These are phyloP conservation scores for Eunapius fragilis DNA, from an alignment of 37 sponge, comb jelly and placozoan genomes.

Conservation along the genomic window DNA sequence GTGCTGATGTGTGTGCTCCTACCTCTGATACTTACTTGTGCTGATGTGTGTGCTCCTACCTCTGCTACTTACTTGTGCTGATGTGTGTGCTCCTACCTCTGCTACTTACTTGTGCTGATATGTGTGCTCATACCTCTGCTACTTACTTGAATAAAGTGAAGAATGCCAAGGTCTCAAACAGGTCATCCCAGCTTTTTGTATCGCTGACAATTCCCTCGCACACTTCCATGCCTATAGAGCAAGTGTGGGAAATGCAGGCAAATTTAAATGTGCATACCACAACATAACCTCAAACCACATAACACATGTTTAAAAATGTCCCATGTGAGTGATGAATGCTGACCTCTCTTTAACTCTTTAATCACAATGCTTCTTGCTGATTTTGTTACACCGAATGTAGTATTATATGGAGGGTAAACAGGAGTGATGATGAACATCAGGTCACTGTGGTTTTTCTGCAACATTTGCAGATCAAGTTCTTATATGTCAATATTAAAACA, in stretches of 20 bases:
- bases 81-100: too few species aligned
- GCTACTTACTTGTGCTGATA: too few species aligned
- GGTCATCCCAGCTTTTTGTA: constrained; percentile 76
- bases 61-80: too few species aligned
- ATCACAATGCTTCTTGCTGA: constrained; percentile 85
- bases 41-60: too few species aligned
- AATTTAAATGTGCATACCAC: too few species aligned
- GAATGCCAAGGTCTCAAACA: constrained; percentile 89
- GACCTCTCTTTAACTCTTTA: constrained; percentile 89
- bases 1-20: too few species aligned
- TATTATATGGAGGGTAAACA: constrained; percentile 97
- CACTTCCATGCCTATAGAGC: constrained; percentile 48
- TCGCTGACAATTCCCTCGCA: constrained; percentile 73
- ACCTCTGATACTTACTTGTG: too few species aligned
- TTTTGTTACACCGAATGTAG: constrained; percentile 93
- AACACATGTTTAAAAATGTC: too few species aligned
- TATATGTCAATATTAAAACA: neutral
- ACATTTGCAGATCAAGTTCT: neutral
- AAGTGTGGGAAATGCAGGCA: too few species aligned
- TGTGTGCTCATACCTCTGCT: too few species aligned
- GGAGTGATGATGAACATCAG: constrained; percentile 99
- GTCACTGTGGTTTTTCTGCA: constrained; percentile 73
- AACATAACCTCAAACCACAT: too few species aligned
- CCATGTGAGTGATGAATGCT: too few species aligned
- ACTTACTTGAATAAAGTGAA: constrained; percentile 88